Evolutionary conservation across 2,797 vertebrate genomes (phyloP).

Genomic region (Adelosebastes latens): DNA sequence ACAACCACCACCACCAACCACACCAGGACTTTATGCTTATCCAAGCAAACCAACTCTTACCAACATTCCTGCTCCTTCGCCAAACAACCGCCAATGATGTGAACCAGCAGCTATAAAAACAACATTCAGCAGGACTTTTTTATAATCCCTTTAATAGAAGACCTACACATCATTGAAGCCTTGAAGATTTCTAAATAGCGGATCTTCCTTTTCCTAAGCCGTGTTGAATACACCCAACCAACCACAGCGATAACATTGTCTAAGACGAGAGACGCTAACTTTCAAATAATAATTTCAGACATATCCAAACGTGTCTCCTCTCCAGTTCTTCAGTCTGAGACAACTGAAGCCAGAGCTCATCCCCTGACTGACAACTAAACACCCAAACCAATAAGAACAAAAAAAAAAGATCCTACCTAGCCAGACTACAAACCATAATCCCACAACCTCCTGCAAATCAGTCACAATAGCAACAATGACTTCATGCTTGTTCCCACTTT

Average conservation of each 20-base stretch:
- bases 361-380: not conserved
- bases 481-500: not conserved
- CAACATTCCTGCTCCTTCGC: not conserved
- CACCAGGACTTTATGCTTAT: slow-evolving; percentile 4
- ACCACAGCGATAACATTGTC: slow-evolving; percentile 12
- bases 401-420: not conserved
- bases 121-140: not conserved
- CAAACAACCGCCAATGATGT: slow-evolving; percentile 18
- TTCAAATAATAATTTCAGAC: slow-evolving; percentile 33
- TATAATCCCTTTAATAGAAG: not conserved
- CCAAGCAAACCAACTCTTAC: slow-evolving; percentile 33
- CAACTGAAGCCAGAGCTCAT: slow-evolving; percentile 4
- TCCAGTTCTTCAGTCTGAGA: slow-evolving; percentile 20
- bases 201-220: slow-evolving; percentile 11
- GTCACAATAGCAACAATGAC: slow-evolving; percentile 3
- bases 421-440: not conserved
- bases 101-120: slow-evolving; percentile 26
- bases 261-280: not conserved
- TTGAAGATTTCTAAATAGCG: slow-evolving; percentile 18
- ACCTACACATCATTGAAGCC: not conserved
- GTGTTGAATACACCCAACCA: slow-evolving; percentile 22
- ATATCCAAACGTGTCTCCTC: slow-evolving; percentile 34
- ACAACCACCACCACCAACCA: slow-evolving; percentile 15
- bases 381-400: not conserved
- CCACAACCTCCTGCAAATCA: slow-evolving; percentile 6